phyloP scores from a whole-genome alignment of 2,888 invertebrate genomes.

The Heliconius ismenius region DNA sequence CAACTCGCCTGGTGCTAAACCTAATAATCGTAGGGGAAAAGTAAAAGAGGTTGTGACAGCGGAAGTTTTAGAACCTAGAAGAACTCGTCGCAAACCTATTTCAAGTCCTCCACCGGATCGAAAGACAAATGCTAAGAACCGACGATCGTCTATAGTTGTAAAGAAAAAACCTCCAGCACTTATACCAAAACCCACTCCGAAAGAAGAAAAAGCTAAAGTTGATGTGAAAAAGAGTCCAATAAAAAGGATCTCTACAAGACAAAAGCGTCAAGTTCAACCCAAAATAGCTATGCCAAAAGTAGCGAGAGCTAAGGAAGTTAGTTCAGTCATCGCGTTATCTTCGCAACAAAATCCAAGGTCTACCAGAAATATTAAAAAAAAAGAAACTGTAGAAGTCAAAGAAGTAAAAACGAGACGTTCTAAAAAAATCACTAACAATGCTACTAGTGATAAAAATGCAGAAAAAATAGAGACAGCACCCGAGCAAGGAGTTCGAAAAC shows the following conservation, averaged over 20 bases:
- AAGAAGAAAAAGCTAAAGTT: constrained; percentile 36
- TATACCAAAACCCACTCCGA: constrained; percentile 47
- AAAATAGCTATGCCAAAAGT: constrained; percentile 38
- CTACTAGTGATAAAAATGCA: constrained; percentile 13
- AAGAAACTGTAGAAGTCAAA: constrained; percentile 1
- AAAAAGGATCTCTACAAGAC: constrained; percentile 47
- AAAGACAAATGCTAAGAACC: constrained; percentile 47
- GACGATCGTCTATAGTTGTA: constrained; percentile 54
- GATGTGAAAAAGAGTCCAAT: constrained; percentile 44
- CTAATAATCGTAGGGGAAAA: constrained; percentile 21
- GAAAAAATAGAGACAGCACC: constrained; percentile 41
- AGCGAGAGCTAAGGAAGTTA: constrained; percentile 31
- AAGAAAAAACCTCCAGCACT: constrained; percentile 58
- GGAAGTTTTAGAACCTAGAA: constrained; percentile 25
- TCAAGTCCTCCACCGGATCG: neutral
- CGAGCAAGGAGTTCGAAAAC: constrained; percentile 41
- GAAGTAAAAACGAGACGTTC: constrained; percentile 32
- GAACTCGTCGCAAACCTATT: constrained; percentile 22
- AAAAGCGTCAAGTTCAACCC: constrained; percentile 41
- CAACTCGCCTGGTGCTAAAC: constrained; percentile 27
- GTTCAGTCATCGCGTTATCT: constrained; percentile 53
- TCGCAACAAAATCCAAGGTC: constrained; percentile 55
- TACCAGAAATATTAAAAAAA: constrained; percentile 35
- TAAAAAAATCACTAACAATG: constrained; percentile 45
- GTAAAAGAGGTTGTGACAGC: constrained; percentile 7